Evolutionary conservation across 2,797 vertebrate species (phyloP).

Genomic region (Mareca strepera): DNA sequence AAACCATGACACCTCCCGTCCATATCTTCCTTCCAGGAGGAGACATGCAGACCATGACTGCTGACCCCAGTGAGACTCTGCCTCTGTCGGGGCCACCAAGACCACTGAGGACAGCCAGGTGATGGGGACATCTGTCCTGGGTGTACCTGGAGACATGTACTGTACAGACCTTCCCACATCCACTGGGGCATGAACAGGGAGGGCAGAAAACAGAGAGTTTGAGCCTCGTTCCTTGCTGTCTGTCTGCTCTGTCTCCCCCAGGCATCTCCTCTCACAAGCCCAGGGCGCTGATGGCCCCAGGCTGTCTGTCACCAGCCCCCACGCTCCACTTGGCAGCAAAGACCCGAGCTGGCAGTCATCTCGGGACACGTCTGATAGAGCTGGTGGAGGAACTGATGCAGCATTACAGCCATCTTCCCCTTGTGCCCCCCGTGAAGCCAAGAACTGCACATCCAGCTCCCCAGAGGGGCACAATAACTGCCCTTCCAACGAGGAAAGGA

Average conservation of each 20-base stretch:
- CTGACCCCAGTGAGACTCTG: neutral
- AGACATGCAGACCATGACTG: accelerated
- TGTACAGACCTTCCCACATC: neutral
- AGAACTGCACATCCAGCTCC: accelerated
- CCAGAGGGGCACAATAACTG: neutral
- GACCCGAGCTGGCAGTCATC: neutral
- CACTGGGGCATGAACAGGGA: neutral
- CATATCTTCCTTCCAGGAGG: accelerated
- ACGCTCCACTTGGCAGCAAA: neutral
- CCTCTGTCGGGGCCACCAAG: neutral
- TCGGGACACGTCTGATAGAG: neutral
- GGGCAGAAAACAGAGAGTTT: neutral
- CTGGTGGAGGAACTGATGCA: accelerated
- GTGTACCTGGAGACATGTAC: neutral
- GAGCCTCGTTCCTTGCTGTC: neutral
- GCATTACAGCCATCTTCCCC: neutral
- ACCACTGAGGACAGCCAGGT: neutral
- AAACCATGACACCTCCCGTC: neutral
- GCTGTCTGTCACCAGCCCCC: neutral
- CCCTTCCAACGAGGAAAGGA: neutral
- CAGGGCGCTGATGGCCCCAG: neutral
- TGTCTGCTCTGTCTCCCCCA: neutral
- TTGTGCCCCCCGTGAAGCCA: neutral
- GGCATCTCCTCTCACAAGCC: neutral
- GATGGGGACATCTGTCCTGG: neutral